Conservation (phyloP, 2,888 invertebrate genomes). For the Aleiodes testaceus region DNA sequence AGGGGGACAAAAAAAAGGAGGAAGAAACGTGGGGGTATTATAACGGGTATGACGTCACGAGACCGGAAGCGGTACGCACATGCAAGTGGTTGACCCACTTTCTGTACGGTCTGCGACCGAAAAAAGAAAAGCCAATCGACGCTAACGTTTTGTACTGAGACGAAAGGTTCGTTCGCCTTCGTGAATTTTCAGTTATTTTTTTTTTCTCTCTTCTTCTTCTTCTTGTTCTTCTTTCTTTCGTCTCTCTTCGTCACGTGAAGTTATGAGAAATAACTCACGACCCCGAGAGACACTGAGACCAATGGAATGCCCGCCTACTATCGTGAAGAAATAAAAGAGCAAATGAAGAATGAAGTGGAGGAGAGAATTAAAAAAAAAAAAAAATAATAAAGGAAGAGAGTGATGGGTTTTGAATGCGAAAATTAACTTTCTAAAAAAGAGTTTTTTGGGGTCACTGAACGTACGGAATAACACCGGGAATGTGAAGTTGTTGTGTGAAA, state of each 20-base stretch:
- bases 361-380: slow-evolving; percentile 10
- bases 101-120: slow-evolving; percentile 15
- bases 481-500: slow-evolving; percentile 23
- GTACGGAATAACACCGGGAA: slow-evolving; percentile 24
- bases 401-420: slow-evolving; percentile 9
- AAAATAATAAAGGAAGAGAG: slow-evolving; percentile 6
- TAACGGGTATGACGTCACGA: slow-evolving; percentile 41
- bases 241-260: too few species aligned
- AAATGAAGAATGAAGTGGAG: slow-evolving; percentile 3
- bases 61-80: slow-evolving; percentile 39
- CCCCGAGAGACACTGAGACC: slow-evolving; percentile 10
- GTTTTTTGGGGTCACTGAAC: slow-evolving; percentile 24
- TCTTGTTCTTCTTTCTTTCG: not conserved
- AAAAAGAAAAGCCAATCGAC: slow-evolving; percentile 26
- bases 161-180: slow-evolving; percentile 20
- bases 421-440: slow-evolving; percentile 19
- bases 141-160: slow-evolving; percentile 7
- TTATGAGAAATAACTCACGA: slow-evolving; percentile 26
- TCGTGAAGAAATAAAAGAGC: not conserved
- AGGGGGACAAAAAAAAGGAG: slow-evolving; percentile 46
- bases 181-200: not conserved
- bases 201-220: not conserved
- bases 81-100: slow-evolving; percentile 36
- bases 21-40: slow-evolving; percentile 46
- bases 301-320: slow-evolving; percentile 30